Evolutionary conservation across 2,113 vertebrate species (phyloP).

Genomic region (Pygathrix nemaeus): DNA sequence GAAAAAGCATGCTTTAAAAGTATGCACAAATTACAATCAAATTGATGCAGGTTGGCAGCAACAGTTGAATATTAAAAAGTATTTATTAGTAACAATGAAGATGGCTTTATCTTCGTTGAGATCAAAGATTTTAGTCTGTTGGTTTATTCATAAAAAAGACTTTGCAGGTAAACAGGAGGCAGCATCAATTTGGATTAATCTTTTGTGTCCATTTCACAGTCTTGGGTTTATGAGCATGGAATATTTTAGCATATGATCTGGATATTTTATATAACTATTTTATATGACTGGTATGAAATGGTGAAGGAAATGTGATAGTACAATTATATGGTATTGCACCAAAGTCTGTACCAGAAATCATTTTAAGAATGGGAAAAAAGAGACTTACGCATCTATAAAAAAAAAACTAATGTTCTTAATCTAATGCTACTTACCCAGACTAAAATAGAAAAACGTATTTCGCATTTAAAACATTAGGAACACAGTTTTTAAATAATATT

Average conservation of each 20-base stretch:
- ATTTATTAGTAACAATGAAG: not conserved
- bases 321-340: not conserved
- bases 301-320: not conserved
- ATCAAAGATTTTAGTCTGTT: not conserved
- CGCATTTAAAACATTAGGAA: not conserved
- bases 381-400: not conserved
- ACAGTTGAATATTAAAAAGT: not conserved
- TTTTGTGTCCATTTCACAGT: not conserved
- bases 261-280: not conserved
- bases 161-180: not conserved
- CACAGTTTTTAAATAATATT: not conserved
- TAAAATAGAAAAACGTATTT: not conserved
- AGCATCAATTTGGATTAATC: not conserved
- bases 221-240: not conserved
- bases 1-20: not conserved
- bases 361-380: not conserved
- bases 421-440: not conserved
- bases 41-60: not conserved
- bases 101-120: not conserved
- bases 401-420: not conserved
- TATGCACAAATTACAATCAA: not conserved
- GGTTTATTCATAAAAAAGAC: not conserved
- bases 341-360: not conserved
- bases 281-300: not conserved
- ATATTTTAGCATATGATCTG: not conserved